Evolutionary conservation across 2,797 vertebrate species (phyloP).

Genomic region (Pygocentrus nattereri): DNA sequence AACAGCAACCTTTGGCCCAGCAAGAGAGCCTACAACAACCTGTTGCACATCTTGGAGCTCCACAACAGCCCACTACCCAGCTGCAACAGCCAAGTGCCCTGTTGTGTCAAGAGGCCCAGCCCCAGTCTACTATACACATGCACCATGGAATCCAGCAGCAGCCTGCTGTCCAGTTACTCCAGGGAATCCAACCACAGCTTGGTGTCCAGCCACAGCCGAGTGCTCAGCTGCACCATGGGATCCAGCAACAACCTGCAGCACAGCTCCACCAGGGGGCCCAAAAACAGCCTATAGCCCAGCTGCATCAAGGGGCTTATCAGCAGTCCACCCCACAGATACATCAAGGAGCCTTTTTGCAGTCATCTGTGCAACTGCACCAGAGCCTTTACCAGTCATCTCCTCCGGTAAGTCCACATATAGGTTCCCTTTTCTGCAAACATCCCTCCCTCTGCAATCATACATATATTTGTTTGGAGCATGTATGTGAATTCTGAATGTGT

Average conservation of each 20-base stretch:
- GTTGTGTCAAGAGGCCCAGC: conserved; percentile 43
- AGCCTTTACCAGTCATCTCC: conserved; percentile 69
- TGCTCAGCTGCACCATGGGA: conserved; percentile 21
- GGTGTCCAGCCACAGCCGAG: conserved; percentile 55
- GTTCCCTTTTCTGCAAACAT: not conserved
- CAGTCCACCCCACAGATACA: conserved; percentile 62
- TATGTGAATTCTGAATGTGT: conserved; percentile 33
- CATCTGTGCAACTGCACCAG: conserved; percentile 54
- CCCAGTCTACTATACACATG: conserved; percentile 57
- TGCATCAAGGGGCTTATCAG: conserved; percentile 50
- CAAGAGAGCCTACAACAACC: conserved; percentile 35
- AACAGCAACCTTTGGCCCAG: conserved; percentile 40
- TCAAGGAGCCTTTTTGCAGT: conserved; percentile 61
- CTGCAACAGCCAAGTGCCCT: conserved; percentile 38
- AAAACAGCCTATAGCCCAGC: conserved; percentile 30
- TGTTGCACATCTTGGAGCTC: conserved; percentile 17
- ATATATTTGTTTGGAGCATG: not conserved
- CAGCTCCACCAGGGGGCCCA: conserved; percentile 49
- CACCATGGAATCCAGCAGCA: conserved; percentile 53
- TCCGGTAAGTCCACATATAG: conserved; percentile 71
- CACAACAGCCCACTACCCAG: conserved; percentile 29
- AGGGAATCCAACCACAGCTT: conserved; percentile 43
- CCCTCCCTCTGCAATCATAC: not conserved
- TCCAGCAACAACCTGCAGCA: conserved; percentile 34
- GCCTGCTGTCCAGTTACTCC: conserved; percentile 62